phyloP scores from a whole-genome alignment of 2,888 invertebrate species.

The Eretmocerus hayati region DNA sequence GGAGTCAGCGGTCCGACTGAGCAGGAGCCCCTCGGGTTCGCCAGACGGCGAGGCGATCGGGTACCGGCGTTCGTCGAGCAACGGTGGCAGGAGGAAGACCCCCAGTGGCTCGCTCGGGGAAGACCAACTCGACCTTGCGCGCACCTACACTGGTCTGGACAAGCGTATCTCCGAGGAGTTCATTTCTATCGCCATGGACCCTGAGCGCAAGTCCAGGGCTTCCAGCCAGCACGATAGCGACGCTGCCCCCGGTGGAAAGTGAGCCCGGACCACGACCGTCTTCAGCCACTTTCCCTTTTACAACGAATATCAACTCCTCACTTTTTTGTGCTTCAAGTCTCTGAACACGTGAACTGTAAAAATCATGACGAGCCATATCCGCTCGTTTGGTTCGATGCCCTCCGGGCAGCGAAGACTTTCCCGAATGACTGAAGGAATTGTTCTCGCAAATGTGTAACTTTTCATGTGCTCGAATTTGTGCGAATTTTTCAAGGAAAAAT shows the following conservation, averaged over 20 bases:
- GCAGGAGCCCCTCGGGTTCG: neutral
- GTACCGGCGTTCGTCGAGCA: constrained; percentile 17
- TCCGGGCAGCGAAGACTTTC: no score
- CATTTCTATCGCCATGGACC: constrained; percentile 45
- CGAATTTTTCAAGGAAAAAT: no score
- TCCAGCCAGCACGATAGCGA: constrained; percentile 41
- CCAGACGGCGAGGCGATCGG: constrained; percentile 7
- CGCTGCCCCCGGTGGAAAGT: constrained; percentile 17
- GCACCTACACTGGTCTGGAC: constrained; percentile 43
- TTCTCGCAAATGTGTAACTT: no score
- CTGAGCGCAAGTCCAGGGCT: constrained; percentile 41
- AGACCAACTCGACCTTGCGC: constrained; percentile 37
- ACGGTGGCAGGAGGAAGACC: constrained; percentile 21
- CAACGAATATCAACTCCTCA: no score
- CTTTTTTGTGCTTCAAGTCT: no score
- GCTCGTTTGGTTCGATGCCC: no score
- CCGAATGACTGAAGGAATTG: no score
- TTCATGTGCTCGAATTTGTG: no score
- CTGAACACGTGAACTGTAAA: no score
- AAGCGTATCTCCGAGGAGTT: constrained; percentile 44
- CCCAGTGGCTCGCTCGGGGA: constrained; percentile 37
- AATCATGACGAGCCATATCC: no score
- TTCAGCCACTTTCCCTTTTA: no score
- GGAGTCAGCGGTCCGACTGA: constrained; percentile 1
- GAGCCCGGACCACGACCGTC: no score